A percentile compares a stretch with the other conserved stretches of the same genome.
These are phyloP conservation scores for Hydractinia symbiolongicarpus DNA, from an alignment of 30 jellyfish, hydroid and myxozoan genomes.

Conservation along the genomic window DNA sequence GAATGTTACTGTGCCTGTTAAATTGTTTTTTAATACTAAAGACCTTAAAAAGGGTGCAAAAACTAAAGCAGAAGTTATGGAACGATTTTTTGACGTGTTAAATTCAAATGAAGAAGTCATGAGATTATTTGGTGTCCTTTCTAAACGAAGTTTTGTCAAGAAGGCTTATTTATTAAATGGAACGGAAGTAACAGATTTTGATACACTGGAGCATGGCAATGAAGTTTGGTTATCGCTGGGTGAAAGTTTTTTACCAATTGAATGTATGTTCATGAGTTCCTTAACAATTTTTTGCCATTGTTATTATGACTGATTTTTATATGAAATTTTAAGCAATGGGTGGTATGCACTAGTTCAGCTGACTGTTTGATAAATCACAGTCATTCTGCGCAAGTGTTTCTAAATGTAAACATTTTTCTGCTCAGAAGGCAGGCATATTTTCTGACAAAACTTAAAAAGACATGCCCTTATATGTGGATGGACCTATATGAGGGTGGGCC, in stretches of 20 bases:
- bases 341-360: too few species aligned
- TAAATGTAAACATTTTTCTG: too few species aligned
- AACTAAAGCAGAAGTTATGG: slow-evolving; percentile 36
- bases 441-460: too few species aligned
- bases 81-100: slow-evolving; percentile 48
- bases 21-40: slow-evolving; percentile 40
- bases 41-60: slow-evolving; percentile 54
- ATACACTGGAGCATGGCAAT: slow-evolving; percentile 23
- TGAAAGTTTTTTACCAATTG: slow-evolving; percentile 67
- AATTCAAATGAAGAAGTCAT: slow-evolving; percentile 37
- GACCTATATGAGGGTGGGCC: too few species aligned
- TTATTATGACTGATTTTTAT: not conserved
- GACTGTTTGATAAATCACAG: too few species aligned
- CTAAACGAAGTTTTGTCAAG: slow-evolving; percentile 38
- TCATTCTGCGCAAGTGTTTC: too few species aligned
- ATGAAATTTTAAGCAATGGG: not conserved
- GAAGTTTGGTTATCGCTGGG: slow-evolving; percentile 81
- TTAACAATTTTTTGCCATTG: not conserved
- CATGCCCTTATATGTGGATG: too few species aligned
- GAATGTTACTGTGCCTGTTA: slow-evolving; percentile 18
- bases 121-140: slow-evolving; percentile 42
- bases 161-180: slow-evolving; percentile 63
- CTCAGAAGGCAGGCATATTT: too few species aligned
- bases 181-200: slow-evolving; percentile 41
- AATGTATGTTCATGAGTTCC: slow-evolving; percentile 41